phyloP scores from a whole-genome alignment of 2,888 invertebrate genomes.

The Julus scanicus region DNA sequence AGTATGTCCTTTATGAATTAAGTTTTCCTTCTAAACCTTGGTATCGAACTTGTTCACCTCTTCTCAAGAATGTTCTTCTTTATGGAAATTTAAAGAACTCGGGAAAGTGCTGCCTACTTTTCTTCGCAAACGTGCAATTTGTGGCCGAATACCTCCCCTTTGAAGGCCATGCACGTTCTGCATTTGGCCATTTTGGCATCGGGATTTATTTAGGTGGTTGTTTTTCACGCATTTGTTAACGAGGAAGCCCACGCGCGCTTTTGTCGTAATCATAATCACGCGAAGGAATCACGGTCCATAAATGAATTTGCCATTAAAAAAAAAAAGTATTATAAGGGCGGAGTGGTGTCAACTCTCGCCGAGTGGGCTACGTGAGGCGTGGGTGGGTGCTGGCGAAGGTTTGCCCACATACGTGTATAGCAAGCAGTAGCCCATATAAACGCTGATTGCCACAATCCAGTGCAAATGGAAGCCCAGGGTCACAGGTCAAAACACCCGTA shows the following conservation, averaged over 20 bases:
- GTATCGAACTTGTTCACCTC: background rate
- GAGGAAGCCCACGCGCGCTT: background rate
- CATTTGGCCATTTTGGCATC: constrained; percentile 31
- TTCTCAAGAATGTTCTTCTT: background rate
- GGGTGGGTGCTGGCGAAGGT: background rate
- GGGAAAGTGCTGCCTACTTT: background rate
- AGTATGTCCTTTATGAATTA: no score
- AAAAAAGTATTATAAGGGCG: background rate
- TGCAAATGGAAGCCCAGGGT: background rate
- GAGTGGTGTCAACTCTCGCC: background rate
- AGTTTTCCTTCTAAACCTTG: background rate
- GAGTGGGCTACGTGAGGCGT: background rate
- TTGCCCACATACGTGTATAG: background rate
- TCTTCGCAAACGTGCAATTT: constrained; percentile 15
- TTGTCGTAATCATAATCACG: background rate
- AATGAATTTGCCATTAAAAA: background rate
- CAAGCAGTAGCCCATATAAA: constrained; percentile 36
- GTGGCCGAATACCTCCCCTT: constrained; percentile 36
- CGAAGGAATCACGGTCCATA: background rate
- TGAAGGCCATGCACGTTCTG: constrained; percentile 47
- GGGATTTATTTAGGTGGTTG: constrained; percentile 22
- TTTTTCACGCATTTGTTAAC: constrained; percentile 38
- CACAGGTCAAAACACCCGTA: constrained; percentile 1
- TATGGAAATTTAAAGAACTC: background rate
- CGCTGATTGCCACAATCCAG: constrained; percentile 24